phyloP scores from a whole-genome alignment of 2,888 invertebrate genomes.

The Carpatolechia fugitivella region DNA sequence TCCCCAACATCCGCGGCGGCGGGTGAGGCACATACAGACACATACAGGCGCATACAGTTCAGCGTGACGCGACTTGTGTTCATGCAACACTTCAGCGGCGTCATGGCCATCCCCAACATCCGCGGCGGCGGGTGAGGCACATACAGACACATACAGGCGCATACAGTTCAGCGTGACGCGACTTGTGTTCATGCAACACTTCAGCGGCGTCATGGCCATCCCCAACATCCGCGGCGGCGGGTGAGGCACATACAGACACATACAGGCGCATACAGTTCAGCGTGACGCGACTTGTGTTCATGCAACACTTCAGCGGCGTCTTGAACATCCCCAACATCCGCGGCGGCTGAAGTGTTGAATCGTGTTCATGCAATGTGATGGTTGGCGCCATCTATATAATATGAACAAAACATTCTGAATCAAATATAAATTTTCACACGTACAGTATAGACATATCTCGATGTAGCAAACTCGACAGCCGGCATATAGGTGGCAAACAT shows the following conservation, averaged over 20 bases:
- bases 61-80: constrained; percentile 92
- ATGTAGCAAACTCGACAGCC: too few relatives aligned
- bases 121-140: constrained; percentile 98
- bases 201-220: constrained; percentile 92
- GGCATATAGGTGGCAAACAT: too few relatives aligned
- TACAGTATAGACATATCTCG: too few relatives aligned
- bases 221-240: constrained; percentile 98
- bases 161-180: constrained; percentile 84
- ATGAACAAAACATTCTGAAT: too few relatives aligned
- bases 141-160: constrained; percentile 78
- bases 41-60: constrained; percentile 77
- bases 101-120: constrained; percentile 96
- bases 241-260: constrained; percentile 59
- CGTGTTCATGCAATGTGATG: not conserved
- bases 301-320: constrained; percentile 93
- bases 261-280: constrained; percentile 81
- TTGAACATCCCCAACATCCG: constrained; percentile 97
- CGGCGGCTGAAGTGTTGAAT: too few relatives aligned
- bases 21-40: not conserved
- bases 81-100: constrained; percentile 92
- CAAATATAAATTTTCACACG: too few relatives aligned
- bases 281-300: constrained; percentile 90
- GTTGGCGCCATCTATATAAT: too few relatives aligned
- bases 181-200: constrained; percentile 53
- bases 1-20: not conserved